Evolutionary conservation across 2,888 invertebrate genomes (phyloP).

Genomic region (Crepidodera aurea): DNA sequence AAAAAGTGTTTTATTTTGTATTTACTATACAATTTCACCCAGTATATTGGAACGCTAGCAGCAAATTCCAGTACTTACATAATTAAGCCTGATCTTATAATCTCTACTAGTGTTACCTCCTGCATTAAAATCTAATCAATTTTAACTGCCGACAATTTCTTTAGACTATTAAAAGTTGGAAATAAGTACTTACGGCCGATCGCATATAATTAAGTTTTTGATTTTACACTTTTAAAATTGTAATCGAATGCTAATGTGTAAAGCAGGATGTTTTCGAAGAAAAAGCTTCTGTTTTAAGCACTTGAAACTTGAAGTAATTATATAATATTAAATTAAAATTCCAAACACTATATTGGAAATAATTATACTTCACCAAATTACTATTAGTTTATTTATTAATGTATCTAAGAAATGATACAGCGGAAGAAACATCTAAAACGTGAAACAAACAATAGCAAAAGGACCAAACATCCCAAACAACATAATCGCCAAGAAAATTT

Average conservation of each 20-base stretch:
- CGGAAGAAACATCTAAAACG: no score
- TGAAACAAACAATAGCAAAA: no score
- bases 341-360: no score
- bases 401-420: no score
- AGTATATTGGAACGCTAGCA: no score
- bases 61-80: neutral
- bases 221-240: constrained; percentile 9
- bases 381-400: no score
- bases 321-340: neutral
- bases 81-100: neutral
- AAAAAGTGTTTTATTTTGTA: no score
- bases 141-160: constrained; percentile 13
- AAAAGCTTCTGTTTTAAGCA: constrained; percentile 1
- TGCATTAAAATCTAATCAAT: constrained; percentile 19
- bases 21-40: no score
- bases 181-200: neutral
- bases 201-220: constrained; percentile 11
- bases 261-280: constrained; percentile 1
- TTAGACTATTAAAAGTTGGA: constrained; percentile 3
- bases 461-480: no score
- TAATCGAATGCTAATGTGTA: constrained; percentile 13
- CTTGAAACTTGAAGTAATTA: neutral
- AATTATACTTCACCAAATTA: no score
- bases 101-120: constrained; percentile 9
- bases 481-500: no score